Conservation (phyloP, 2,113 vertebrate genomes). For the Struthio camelus region DNA sequence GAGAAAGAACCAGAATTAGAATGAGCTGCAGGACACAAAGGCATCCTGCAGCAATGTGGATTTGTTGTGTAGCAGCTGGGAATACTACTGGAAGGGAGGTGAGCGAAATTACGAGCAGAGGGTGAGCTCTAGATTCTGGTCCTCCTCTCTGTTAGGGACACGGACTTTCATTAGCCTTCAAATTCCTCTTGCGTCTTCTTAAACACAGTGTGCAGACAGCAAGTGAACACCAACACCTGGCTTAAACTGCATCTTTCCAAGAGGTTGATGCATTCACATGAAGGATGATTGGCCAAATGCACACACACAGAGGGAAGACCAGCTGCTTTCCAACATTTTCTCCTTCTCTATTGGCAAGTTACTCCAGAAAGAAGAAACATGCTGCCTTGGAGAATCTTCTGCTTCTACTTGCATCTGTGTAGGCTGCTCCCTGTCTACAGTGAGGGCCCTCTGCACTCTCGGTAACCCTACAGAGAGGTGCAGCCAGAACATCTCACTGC, state of each 20-base stretch:
- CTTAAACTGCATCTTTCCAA: not conserved
- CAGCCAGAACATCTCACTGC: conserved; percentile 11
- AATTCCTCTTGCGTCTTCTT: not conserved
- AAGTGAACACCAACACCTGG: not conserved
- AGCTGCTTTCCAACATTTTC: conserved; percentile 20
- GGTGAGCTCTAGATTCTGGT: not conserved
- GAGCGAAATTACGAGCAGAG: not conserved
- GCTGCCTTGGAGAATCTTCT: conserved; percentile 25
- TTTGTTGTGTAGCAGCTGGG: not conserved
- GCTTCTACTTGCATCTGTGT: not conserved
- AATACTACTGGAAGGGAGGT: not conserved
- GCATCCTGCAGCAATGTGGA: not conserved
- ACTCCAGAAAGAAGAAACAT: conserved; percentile 15
- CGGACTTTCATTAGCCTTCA: not conserved
- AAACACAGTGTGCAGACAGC: not conserved
- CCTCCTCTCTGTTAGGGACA: not conserved
- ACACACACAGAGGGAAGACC: not conserved
- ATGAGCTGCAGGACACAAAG: not conserved
- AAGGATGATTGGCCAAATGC: not conserved
- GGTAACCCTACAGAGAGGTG: not conserved
- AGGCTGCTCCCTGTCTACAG: not conserved
- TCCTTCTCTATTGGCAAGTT: not conserved
- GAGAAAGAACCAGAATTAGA: not conserved
- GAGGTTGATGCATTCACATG: not conserved
- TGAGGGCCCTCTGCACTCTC: not conserved